Percentiles rank a stretch among this genome's conserved stretches.
These are phyloP conservation scores for Caenorhabditis sp. DNA, from an alignment of 2,888 invertebrate genomes.

Conservation along the genomic window DNA sequence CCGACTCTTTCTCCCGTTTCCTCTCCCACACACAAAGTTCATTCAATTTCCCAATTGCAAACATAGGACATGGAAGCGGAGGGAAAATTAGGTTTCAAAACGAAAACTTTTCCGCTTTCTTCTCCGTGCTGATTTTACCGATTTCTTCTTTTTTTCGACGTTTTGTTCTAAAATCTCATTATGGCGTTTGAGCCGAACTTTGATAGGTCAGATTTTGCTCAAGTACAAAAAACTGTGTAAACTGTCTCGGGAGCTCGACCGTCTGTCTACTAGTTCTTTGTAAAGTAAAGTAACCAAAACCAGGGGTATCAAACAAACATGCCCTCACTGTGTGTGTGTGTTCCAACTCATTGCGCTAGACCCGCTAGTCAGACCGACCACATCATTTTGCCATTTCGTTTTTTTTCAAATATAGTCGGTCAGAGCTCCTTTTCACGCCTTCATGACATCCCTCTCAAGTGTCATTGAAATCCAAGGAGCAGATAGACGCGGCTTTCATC, in stretches of 20 bases:
- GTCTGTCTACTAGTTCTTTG: too few relatives aligned
- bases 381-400: slow-evolving; percentile 23
- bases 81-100: slow-evolving; percentile 36
- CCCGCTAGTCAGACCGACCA: slow-evolving; percentile 9
- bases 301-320: slow-evolving; percentile 20
- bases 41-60: slow-evolving; percentile 40
- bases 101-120: neutral
- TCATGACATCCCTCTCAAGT: slow-evolving; percentile 56
- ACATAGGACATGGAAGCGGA: slow-evolving; percentile 5
- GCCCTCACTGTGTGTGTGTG: slow-evolving; percentile 11
- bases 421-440: slow-evolving; percentile 34
- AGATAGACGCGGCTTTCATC: slow-evolving; percentile 12
- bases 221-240: slow-evolving; percentile 42
- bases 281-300: slow-evolving; percentile 19
- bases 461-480: slow-evolving; percentile 52
- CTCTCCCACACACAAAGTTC: slow-evolving; percentile 20
- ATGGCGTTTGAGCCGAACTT: slow-evolving; percentile 4
- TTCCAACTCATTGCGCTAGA: too few relatives aligned
- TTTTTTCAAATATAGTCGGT: slow-evolving; percentile 27
- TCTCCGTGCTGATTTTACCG: neutral
- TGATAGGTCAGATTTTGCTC: slow-evolving; percentile 26
- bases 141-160: slow-evolving; percentile 4
- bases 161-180: slow-evolving; percentile 13
- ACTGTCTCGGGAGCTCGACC: slow-evolving; percentile 1
- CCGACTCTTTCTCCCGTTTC: neutral